Evolutionary conservation across 1,140 invertebrate species (phyloP).

Genomic region (Panagrolaimus sp.): DNA sequence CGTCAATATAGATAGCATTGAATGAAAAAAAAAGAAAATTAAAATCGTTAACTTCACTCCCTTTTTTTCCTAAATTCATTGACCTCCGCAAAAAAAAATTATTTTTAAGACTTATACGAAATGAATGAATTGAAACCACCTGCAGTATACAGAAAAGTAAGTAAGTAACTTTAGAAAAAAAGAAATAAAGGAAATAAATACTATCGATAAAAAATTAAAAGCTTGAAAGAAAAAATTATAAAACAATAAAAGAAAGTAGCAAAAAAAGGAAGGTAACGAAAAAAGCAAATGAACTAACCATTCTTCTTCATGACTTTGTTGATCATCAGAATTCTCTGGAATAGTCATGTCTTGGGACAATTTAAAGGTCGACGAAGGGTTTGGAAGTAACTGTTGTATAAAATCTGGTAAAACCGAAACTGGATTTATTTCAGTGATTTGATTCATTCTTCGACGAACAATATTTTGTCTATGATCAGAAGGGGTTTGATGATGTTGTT

Average conservation of each 20-base stretch:
- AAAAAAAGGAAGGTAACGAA: constrained; percentile 6
- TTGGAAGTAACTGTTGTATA: constrained; percentile 9
- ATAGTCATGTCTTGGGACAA: not conserved
- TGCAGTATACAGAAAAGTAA: too few species aligned
- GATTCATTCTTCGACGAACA: not conserved
- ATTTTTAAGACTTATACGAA: too few species aligned
- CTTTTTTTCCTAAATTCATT: too few species aligned
- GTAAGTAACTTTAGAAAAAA: too few species aligned
- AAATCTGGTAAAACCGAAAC: not conserved
- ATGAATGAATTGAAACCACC: too few species aligned
- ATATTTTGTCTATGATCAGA: constrained; percentile 3
- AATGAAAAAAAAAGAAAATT: too few species aligned
- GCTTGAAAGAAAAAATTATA: too few species aligned
- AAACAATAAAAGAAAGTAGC: not conserved
- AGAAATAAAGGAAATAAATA: too few species aligned
- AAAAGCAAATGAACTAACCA: constrained; percentile 7
- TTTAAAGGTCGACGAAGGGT: not conserved
- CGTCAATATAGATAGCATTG: too few species aligned
- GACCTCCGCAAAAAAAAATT: too few species aligned
- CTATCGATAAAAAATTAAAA: too few species aligned
- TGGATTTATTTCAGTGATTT: constrained; percentile 3
- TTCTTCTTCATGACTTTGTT: not conserved
- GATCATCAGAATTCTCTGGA: not conserved
- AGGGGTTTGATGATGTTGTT: not conserved
- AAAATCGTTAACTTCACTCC: too few species aligned